Conservation (phyloP, 2,797 vertebrate species). For the Remorina albescens region DNA sequence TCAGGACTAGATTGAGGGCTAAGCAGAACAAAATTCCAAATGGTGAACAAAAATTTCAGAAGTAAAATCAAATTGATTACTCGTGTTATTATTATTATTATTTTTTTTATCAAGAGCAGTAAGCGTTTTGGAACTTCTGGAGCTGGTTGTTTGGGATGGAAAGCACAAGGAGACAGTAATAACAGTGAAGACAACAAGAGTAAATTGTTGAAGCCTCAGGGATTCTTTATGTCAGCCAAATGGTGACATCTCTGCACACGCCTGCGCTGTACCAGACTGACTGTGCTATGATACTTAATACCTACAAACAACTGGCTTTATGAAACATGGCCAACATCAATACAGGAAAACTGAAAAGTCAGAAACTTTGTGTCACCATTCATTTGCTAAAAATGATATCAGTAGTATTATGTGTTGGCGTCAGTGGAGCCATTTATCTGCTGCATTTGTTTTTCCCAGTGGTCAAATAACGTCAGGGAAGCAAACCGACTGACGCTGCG, state of each 20-base stretch:
- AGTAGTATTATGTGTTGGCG: slow-evolving; percentile 51
- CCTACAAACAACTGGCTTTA: slow-evolving; percentile 28
- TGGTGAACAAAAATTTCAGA: neutral
- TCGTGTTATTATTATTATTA: neutral
- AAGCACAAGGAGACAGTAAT: neutral
- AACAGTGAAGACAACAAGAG: neutral
- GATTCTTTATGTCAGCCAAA: slow-evolving; percentile 18
- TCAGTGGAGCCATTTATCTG: slow-evolving; percentile 37
- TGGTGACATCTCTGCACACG: slow-evolving; percentile 1
- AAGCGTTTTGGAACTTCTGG: neutral
- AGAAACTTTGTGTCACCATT: slow-evolving; percentile 28
- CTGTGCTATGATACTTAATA: slow-evolving; percentile 19
- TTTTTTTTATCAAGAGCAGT: neutral
- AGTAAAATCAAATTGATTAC: neutral
- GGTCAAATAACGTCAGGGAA: slow-evolving; percentile 51
- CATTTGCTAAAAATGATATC: slow-evolving; percentile 52
- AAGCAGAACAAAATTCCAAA: neutral
- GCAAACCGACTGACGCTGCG: slow-evolving; percentile 35
- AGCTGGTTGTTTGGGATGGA: neutral
- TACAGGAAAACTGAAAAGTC: slow-evolving; percentile 28
- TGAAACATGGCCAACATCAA: slow-evolving; percentile 49
- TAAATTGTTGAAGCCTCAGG: neutral
- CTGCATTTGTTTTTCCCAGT: slow-evolving; percentile 51
- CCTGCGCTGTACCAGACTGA: slow-evolving; percentile 16
- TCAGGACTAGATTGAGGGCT: too few relatives aligned